Evolutionary conservation across 2,888 invertebrate species (phyloP), one percentile per base, ranked within the genome.

Genomic region (Pseudanteris insignis): DNA sequence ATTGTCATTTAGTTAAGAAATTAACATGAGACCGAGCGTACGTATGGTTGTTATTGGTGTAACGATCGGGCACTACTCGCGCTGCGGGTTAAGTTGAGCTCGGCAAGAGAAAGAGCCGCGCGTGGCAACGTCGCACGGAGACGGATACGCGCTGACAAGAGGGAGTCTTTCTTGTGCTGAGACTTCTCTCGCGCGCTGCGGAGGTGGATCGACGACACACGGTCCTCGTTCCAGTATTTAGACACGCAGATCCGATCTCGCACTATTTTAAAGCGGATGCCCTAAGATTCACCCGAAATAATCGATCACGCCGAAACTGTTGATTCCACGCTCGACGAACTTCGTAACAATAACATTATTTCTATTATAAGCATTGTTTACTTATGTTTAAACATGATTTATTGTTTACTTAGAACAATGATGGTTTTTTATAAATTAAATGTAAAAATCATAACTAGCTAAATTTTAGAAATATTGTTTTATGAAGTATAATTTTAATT

Each of bases 81-180:
- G 13, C 21, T 9, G 21, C 36, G 24, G 13, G 36, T 26, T 43
- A 25, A 29, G 32, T 29, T 36, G 18, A 2, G 47, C n/a, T 37
- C 6, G n/a, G 25, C 12, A 13, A 11, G 36, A 24, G 34, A 51
- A 18, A 44, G 18, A 6, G 24, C 33, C 40, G 28, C 48, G 53
- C 48, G 54, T 63, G 66, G 63, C 69, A 67, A 67, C 69, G 68
- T 64, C 67, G 66, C 69, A 66, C 55, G 26, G 63, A 51, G 60
- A 64, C 66, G 61, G 60, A 41, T 64, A 67, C 64, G 32, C 44
- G 30, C 58, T 55, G 62, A 64, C 48, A 59, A 47, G 46, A 53
- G 59, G 51, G 51, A 53, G 53, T 47, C 53, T 46, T 40, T 37
- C 51, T 51, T 34, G 40, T 33, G 11, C 26, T 32, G 24, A 43